phyloP scores from a whole-genome alignment of 2,113 vertebrate species.

The Serinus canaria region DNA sequence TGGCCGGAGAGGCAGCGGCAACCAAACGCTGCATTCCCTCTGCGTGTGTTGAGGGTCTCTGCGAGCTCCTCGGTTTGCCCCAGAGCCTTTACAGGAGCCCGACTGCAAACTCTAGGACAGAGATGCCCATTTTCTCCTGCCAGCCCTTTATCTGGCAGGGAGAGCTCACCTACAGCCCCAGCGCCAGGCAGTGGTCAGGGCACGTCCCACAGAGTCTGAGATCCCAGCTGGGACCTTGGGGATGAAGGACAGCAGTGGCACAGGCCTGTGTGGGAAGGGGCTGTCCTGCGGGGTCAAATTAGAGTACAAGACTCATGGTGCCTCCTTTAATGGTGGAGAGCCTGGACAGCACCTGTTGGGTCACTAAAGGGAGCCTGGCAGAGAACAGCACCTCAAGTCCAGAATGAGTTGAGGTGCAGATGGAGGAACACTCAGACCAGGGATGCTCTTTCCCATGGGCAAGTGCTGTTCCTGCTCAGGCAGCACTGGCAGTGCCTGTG shows the following conservation, averaged over 20 bases:
- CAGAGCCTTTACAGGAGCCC: neutral
- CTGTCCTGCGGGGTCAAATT: neutral
- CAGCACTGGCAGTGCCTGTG: neutral
- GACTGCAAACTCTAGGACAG: neutral
- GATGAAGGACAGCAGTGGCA: neutral
- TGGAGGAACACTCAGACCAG: neutral
- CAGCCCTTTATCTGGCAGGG: neutral
- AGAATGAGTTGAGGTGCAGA: neutral
- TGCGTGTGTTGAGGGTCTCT: accelerated
- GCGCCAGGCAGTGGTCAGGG: neutral
- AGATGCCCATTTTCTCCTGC: neutral
- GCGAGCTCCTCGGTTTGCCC: neutral
- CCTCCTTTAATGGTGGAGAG: neutral
- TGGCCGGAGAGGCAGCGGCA: accelerated
- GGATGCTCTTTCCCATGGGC: neutral
- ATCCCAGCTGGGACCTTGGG: accelerated
- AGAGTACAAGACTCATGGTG: neutral
- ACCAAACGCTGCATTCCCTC: too few relatives aligned
- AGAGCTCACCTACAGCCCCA: neutral
- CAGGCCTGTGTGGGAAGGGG: neutral
- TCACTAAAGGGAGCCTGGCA: neutral
- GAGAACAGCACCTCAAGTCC: neutral
- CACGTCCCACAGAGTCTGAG: neutral
- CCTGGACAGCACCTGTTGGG: neutral
- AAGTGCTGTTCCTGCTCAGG: neutral